phyloP scores from a whole-genome alignment of 1,140 invertebrate species.

The Dreissena rostriformis region DNA sequence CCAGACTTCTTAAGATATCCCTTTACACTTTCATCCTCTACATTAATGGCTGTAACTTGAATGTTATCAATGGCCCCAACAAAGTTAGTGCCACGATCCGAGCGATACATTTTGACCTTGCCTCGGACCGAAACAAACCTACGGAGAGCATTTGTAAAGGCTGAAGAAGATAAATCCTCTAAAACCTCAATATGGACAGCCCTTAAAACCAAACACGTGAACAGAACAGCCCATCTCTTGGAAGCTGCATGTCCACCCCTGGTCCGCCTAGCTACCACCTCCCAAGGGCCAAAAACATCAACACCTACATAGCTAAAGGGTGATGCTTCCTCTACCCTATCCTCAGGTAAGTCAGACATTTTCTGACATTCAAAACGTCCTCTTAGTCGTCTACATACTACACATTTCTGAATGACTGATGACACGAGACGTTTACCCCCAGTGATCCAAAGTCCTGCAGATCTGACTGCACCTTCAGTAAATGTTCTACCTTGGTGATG shows the following conservation, averaged over 20 bases:
- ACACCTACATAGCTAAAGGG: slow-evolving; percentile 36
- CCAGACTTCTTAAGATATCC: neutral
- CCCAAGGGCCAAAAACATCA: slow-evolving; percentile 42
- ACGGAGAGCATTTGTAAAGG: slow-evolving; percentile 21
- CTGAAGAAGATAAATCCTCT: too few species aligned
- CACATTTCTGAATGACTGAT: slow-evolving; percentile 10
- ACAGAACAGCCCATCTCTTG: slow-evolving; percentile 39
- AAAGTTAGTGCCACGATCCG: slow-evolving; percentile 20
- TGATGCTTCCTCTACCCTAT: neutral
- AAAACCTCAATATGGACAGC: too few species aligned
- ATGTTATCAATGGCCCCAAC: slow-evolving; percentile 4
- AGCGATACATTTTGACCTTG: neutral
- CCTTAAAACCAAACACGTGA: too few species aligned
- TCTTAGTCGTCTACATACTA: neutral
- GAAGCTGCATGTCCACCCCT: slow-evolving; percentile 12
- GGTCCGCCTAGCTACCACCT: neutral
- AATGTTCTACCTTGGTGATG: slow-evolving; percentile 25
- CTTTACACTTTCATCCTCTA: neutral
- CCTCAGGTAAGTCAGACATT: slow-evolving; percentile 22
- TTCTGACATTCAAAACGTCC: neutral
- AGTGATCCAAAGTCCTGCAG: slow-evolving; percentile 13
- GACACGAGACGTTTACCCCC: neutral
- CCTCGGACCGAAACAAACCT: slow-evolving; percentile 18
- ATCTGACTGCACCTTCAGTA: slow-evolving; percentile 18
- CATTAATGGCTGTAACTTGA: neutral